A percentile compares a stretch with the other conserved stretches of the same genome.
Conservation (phyloP, 92 coral and sea anemone species). For the Desmophyllum pertusum region DNA sequence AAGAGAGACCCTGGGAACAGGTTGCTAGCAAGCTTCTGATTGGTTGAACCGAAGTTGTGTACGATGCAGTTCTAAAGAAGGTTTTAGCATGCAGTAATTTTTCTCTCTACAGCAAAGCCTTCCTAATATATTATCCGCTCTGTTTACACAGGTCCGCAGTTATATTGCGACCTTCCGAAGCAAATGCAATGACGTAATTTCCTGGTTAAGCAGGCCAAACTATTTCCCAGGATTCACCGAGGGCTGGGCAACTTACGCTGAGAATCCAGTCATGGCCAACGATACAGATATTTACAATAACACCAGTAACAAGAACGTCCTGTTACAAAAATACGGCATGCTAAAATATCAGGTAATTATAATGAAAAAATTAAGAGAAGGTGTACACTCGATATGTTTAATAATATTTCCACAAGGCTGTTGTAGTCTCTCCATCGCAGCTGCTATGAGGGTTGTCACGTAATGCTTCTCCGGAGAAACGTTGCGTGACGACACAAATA, state of each 20-base stretch:
- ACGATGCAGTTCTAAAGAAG: neutral
- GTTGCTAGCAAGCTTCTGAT: no score
- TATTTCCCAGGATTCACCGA: slow-evolving; percentile 89
- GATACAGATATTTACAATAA: slow-evolving; percentile 72
- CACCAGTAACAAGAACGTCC: slow-evolving; percentile 28
- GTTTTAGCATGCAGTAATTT: neutral
- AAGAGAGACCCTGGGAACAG: no score
- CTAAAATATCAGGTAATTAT: slow-evolving; percentile 36
- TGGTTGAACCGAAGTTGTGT: neutral
- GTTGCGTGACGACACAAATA: no score
- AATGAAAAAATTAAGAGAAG: neutral
- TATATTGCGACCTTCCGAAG: slow-evolving; percentile 57
- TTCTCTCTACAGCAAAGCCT: neutral
- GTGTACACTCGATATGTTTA: no score
- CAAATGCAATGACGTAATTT: slow-evolving; percentile 45
- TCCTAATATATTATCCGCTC: neutral
- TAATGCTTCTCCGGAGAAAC: no score
- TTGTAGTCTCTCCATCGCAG: no score
- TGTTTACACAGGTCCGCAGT: slow-evolving; percentile 71
- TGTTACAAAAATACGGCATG: slow-evolving; percentile 79
- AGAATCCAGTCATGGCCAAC: slow-evolving; percentile 64
- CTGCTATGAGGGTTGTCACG: no score
- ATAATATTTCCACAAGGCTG: no score
- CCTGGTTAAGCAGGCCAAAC: slow-evolving; percentile 56
- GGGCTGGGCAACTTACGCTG: slow-evolving; percentile 96